Evolutionary conservation across 2,888 invertebrate genomes (phyloP).

Genomic region (Zele albiditarsus): DNA sequence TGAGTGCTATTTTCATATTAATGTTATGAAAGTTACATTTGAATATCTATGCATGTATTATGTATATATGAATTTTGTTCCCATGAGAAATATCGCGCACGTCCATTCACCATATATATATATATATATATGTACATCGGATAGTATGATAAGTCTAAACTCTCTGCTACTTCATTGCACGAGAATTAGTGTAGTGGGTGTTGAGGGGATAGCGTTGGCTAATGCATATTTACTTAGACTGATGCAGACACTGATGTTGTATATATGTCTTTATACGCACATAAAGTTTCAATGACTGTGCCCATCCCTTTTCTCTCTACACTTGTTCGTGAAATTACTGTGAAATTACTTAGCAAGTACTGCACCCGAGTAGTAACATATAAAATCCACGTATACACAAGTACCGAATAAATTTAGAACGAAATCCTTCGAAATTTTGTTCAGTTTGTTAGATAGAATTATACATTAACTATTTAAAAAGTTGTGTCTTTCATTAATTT

Average conservation of each 20-base stretch:
- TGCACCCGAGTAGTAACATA: not conserved
- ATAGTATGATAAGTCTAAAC: not conserved
- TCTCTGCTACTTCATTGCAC: not conserved
- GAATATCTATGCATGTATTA: not conserved
- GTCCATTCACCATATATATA: not conserved
- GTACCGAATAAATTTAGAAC: not conserved
- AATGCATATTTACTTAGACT: not conserved
- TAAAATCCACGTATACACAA: not conserved
- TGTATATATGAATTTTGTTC: not conserved
- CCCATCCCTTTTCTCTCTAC: not conserved
- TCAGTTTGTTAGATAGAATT: too few species aligned
- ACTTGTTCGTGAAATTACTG: not conserved
- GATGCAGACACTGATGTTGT: not conserved
- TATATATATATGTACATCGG: not conserved
- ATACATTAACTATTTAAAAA: too few species aligned
- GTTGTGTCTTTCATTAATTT: too few species aligned
- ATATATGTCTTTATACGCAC: not conserved
- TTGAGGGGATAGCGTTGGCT: not conserved
- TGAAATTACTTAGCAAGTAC: slow-evolving; percentile 17
- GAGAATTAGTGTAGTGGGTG: slow-evolving; percentile 1
- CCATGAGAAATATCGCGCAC: not conserved
- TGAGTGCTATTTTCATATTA: not conserved
- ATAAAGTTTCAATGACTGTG: not conserved
- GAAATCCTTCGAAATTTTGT: too few species aligned
- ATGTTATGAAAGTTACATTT: not conserved